Conservation (phyloP, 2,797 vertebrate species). For the Sebastolobus alascanus region DNA sequence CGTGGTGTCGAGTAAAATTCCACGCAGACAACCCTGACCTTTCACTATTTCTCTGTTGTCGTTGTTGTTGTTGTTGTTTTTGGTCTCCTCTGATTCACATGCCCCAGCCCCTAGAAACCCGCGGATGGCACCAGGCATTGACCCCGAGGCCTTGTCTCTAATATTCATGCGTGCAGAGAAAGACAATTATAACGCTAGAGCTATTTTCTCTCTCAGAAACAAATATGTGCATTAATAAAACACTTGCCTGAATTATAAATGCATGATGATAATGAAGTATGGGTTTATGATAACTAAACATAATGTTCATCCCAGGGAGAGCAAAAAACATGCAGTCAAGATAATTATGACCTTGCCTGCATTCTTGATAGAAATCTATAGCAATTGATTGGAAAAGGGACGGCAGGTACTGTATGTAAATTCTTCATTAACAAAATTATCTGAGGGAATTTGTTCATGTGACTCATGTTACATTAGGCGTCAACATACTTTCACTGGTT, state of each 20-base stretch:
- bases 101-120: neutral
- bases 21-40: slow-evolving; percentile 57
- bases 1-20: slow-evolving; percentile 37
- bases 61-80: slow-evolving; percentile 5
- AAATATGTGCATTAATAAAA: slow-evolving; percentile 61
- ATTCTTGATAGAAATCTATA: neutral
- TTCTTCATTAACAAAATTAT: neutral
- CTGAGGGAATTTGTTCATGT: neutral
- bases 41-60: slow-evolving; percentile 24
- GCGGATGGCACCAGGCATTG: slow-evolving; percentile 13
- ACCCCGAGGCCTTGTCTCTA: slow-evolving; percentile 24
- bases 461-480: neutral
- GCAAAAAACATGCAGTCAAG: neutral
- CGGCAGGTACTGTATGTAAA: neutral
- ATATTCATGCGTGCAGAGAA: slow-evolving; percentile 43
- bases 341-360: slow-evolving; percentile 22
- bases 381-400: neutral
- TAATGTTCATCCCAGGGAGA: neutral
- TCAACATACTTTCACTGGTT: neutral
- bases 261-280: slow-evolving; percentile 47
- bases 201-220: slow-evolving; percentile 39
- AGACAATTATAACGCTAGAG: slow-evolving; percentile 21
- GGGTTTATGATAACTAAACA: slow-evolving; percentile 18
- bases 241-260: slow-evolving; percentile 47
- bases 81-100: slow-evolving; percentile 26